Evolutionary conservation across 1,140 invertebrate genomes (phyloP), one percentile per base, ranked within the genome.

Genomic region (Camponotus vicinus): DNA sequence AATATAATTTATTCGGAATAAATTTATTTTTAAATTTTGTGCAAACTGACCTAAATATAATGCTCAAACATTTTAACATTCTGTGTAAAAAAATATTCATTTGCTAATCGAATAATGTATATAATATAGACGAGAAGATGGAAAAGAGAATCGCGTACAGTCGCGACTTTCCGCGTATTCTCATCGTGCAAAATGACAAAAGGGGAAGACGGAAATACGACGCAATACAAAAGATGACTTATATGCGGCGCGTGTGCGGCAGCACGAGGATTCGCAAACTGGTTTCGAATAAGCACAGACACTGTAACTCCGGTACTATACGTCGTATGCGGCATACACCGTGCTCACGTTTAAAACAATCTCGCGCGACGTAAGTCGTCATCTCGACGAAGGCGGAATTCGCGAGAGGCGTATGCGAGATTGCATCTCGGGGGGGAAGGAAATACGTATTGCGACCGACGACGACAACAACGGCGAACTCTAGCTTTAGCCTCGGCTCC

Each of bases 201-300:
- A 13, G 27, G 45, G 40, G 21, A 63, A 75, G 79, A 27, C 8
- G 69, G 4, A 49, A 63, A 69, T 40, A 27, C 40, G 40, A 61
- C 61, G 79, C 55, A 9, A 73, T 75, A 83, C 69, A 83, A 76
- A 86, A 69, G 64, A 86, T 86, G 75, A 69, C 63, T 86, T 79
- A 86, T 52, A 18, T 32, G 84, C 18, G 63, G 66, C 61, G 70
- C 61, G 75, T 69, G 69, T 40, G 42, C 9, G 59, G 7, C 40
- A 69, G 45, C 34, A 45, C 37, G 34, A 57, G 49, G 76, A 86
- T 86, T 79, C 64, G 57, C 52, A 77, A 69, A 67, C 63, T 86
- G 84, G 61, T 59, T 67, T 83, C 64, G 84, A 52, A 79, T 32
- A 61, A 82, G 37, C 37, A 64, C 11, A 52, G 63, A 66, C 34